These are phyloP conservation scores for Psix sp. DNA, from an alignment of 1,140 invertebrate species.

Conservation along the genomic window DNA sequence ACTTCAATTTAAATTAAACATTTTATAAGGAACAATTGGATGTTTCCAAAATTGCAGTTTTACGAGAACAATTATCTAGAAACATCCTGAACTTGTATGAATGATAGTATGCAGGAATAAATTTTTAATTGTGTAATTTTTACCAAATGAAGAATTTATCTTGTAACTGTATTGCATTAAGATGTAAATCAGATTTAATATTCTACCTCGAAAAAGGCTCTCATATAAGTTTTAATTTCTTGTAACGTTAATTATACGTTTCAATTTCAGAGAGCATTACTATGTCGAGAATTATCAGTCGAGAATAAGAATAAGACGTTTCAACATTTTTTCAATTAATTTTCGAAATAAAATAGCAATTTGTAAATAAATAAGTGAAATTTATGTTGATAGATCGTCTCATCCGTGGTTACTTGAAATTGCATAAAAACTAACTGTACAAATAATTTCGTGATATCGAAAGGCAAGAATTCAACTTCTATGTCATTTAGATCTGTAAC, in stretches of 20 bases:
- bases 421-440: conserved; percentile 36
- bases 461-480: conserved; percentile 31
- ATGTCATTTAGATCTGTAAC: conserved; percentile 44
- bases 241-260: neutral
- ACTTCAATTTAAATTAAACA: too few species aligned
- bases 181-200: conserved; percentile 34
- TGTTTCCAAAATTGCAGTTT: too few species aligned
- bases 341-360: conserved; percentile 14
- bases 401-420: conserved; percentile 12
- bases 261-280: conserved; percentile 32
- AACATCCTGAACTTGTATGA: too few species aligned
- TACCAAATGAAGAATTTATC: conserved; percentile 54
- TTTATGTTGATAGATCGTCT: conserved; percentile 21
- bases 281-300: too few species aligned
- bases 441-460: conserved; percentile 43
- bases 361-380: conserved; percentile 40
- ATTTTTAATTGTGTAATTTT: conserved; percentile 34
- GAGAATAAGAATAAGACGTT: conserved; percentile 21
- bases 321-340: conserved; percentile 44
- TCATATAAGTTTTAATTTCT: conserved; percentile 13
- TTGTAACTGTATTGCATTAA: conserved; percentile 36
- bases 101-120: too few species aligned
- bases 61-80: too few species aligned
- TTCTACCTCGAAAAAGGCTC: conserved; percentile 47
- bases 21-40: too few species aligned